phyloP scores from a whole-genome alignment of 2,888 invertebrate genomes.

The Catocala sponsa region DNA sequence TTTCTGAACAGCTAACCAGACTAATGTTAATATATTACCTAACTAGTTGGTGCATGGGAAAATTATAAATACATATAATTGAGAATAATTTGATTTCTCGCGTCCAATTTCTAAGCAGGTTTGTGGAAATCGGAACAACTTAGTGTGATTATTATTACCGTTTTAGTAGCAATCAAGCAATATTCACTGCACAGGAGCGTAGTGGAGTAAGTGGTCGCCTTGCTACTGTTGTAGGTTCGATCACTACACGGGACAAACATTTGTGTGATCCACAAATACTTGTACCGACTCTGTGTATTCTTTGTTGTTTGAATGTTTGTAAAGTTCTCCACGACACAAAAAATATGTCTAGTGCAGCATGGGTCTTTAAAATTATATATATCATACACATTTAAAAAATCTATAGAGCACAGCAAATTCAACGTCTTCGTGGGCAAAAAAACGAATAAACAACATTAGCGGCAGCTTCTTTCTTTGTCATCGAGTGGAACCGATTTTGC shows the following conservation, averaged over 20 bases:
- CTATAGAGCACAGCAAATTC: conserved; percentile 51
- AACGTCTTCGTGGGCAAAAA: conserved; percentile 58
- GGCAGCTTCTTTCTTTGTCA: conserved; percentile 79
- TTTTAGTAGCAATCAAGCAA: neutral
- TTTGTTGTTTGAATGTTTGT: too few relatives aligned
- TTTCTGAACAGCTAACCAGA: conserved; percentile 20
- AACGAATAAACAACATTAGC: conserved; percentile 77
- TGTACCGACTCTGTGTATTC: too few relatives aligned
- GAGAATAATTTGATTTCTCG: conserved; percentile 8
- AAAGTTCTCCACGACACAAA: too few relatives aligned
- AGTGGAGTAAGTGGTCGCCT: too few relatives aligned
- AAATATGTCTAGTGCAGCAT: too few relatives aligned
- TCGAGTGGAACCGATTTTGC: conserved; percentile 81
- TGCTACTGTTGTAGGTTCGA: too few relatives aligned
- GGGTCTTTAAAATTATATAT: neutral
- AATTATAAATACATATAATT: conserved; percentile 12
- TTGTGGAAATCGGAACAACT: neutral
- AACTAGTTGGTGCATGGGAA: conserved; percentile 12
- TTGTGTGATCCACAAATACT: too few relatives aligned
- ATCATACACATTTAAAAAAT: conserved; percentile 14
- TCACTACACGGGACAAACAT: too few relatives aligned
- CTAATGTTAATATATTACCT: neutral
- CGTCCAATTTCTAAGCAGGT: conserved; percentile 2
- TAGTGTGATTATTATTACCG: neutral
- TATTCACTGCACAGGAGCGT: neutral